A percentile compares a stretch with the other conserved stretches of the same genome.
phyloP scores from a whole-genome alignment of 2,113 vertebrate species.

The Xiphorhynchus elegans region DNA sequence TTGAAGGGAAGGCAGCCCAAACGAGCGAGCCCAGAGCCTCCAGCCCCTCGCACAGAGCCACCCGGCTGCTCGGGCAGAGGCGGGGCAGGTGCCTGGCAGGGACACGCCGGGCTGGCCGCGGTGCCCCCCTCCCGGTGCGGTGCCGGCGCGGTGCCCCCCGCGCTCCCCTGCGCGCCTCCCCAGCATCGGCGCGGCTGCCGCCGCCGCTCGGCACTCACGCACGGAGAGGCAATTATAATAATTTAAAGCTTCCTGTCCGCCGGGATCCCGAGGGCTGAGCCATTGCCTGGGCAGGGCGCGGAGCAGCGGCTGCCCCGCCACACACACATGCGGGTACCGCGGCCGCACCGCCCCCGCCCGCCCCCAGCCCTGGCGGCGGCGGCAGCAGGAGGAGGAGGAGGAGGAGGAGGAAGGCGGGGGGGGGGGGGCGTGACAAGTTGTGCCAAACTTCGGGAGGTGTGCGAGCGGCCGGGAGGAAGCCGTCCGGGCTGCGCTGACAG shows the following conservation, averaged over 20 bases:
- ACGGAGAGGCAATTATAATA: conserved; percentile 57
- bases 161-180: background rate
- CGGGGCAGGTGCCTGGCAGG: background rate
- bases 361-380: background rate
- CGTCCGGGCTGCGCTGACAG: background rate
- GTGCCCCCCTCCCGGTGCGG: background rate
- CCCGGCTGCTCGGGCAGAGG: background rate
- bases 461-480: background rate
- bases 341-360: background rate
- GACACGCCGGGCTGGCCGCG: background rate
- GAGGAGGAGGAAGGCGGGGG: background rate
- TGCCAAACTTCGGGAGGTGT: background rate
- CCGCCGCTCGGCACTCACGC: conserved; percentile 26
- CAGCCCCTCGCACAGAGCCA: background rate
- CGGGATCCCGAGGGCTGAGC: conserved; percentile 45
- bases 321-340: background rate
- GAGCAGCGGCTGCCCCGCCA: background rate
- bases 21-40: background rate
- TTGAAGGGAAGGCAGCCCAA: background rate
- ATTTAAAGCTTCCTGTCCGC: conserved; percentile 72
- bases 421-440: conserved; percentile 55
- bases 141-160: background rate
- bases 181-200: conserved; percentile 20
- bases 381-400: background rate
- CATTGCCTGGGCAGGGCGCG: background rate